Evolutionary conservation across 1,140 invertebrate genomes (phyloP), one percentile per base, ranked within the genome.

Genomic region (Penaeus vannamei): DNA sequence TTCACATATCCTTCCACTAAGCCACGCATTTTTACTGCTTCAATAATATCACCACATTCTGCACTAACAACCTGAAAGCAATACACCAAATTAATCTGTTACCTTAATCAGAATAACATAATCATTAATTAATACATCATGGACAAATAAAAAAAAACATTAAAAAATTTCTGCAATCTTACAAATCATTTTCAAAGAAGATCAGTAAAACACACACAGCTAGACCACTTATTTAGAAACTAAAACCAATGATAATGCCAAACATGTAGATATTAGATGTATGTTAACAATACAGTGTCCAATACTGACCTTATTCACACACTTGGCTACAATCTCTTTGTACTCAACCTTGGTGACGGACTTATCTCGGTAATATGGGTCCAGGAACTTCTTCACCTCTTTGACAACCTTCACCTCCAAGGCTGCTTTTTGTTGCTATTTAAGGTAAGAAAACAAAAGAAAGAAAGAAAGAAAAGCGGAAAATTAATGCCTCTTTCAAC

Each of bases 301-400:
- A 17, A 53, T 8, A 26, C 80, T 93, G 94, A 98, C 98, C 96
- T 99, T 99, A 92, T 98, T 98, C 92, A 99, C 98, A 94, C 97
- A 96, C 94, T 97, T 96, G 91, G 98, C 95, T 94, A 99, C 95
- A 92, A 99, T 99, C 92, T 99, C 97, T 94, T 99, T 99, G 94
- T 99, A 99, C 93, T 99, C 97, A 32, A 99, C 97, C 94, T 99
- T 99, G 82, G 95, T 96, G 76, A 99, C 96, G 92, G 96, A 96
- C 92, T 98, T 98, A 92, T 97, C 97, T 91, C 97, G 97, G 93
- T 98, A 99, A 94, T 97, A 97, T 81, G 98, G 98, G 93, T 99
- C 99, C 84, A 99, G 94, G 90, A 98, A 97, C 91, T 98, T 93
- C 94, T 99, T 99, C 20, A 99, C 97, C 94, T 99, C 98, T 93